Percentiles rank a stretch among this genome's conserved stretches.
Evolutionary conservation across 2,888 invertebrate species (phyloP).

Genomic region (Apoda limacodes): DNA sequence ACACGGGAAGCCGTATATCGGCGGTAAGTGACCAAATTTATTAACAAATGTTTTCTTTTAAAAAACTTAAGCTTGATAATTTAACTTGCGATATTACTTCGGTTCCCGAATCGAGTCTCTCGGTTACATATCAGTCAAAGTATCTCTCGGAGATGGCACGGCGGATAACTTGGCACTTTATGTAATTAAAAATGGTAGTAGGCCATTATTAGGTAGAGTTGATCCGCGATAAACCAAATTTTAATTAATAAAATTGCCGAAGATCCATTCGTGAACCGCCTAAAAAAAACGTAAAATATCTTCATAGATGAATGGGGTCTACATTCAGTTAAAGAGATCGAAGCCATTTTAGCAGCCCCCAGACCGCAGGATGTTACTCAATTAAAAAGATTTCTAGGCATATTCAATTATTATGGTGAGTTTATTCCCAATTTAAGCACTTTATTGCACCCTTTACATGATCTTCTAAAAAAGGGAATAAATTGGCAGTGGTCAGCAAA

Average conservation of each 20-base stretch:
- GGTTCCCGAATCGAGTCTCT: slow-evolving; percentile 15
- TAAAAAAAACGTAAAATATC: too few relatives aligned
- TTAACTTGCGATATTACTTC: slow-evolving; percentile 11
- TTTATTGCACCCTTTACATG: too few relatives aligned
- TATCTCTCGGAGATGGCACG: background rate
- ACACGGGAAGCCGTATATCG: slow-evolving; percentile 15
- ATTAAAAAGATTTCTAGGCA: slow-evolving; percentile 19
- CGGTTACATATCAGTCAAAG: slow-evolving; percentile 14
- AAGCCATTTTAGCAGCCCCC: slow-evolving; percentile 14
- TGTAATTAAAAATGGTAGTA: slow-evolving; percentile 10
- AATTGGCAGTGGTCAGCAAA: slow-evolving; percentile 11
- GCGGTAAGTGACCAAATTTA: slow-evolving; percentile 11
- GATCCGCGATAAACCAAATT: slow-evolving; percentile 5
- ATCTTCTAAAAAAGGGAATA: slow-evolving; percentile 17
- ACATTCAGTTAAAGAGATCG: too few relatives aligned
- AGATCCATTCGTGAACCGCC: too few relatives aligned
- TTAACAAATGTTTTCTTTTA: slow-evolving; percentile 1
- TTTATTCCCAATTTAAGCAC: slow-evolving; percentile 16
- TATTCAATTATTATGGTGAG: slow-evolving; percentile 21
- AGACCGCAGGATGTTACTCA: slow-evolving; percentile 11
- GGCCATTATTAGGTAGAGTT: slow-evolving; percentile 7
- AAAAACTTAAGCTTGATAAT: slow-evolving; percentile 10
- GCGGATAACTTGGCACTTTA: slow-evolving; percentile 3
- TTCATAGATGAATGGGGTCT: slow-evolving; percentile 17
- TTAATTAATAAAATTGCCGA: slow-evolving; percentile 3